phyloP scores from a whole-genome alignment of 1,140 invertebrate species.

The Dendroctonus valens region DNA sequence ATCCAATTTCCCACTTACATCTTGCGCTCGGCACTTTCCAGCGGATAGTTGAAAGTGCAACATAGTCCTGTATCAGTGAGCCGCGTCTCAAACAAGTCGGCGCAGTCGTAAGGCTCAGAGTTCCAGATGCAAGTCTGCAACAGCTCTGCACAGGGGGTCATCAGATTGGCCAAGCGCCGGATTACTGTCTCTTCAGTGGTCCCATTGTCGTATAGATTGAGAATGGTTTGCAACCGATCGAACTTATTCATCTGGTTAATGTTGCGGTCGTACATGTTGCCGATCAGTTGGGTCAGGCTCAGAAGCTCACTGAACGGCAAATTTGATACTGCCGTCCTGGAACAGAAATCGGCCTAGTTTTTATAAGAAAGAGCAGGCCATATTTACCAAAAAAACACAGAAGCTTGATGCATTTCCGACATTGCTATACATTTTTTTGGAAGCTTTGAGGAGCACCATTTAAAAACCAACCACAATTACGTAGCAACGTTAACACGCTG shows the following conservation, averaged over 20 bases:
- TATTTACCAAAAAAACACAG: no score
- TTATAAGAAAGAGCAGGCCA: no score
- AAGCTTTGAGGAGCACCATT: no score
- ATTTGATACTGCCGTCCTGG: neutral
- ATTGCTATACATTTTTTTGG: no score
- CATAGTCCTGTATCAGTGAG: conserved; percentile 59
- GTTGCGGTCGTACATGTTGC: conserved; percentile 37
- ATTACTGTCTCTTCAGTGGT: neutral
- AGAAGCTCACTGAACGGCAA: neutral
- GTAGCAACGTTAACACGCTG: no score
- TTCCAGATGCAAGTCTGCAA: conserved; percentile 54
- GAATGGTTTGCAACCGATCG: conserved; percentile 29
- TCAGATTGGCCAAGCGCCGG: conserved; percentile 48
- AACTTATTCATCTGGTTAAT: conserved; percentile 18
- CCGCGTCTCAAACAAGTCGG: conserved; percentile 51
- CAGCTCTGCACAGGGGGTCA: conserved; percentile 54
- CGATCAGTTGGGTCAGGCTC: conserved; percentile 31
- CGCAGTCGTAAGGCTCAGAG: conserved; percentile 49
- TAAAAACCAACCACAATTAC: no score
- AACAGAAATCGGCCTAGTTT: neutral
- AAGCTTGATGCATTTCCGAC: no score
- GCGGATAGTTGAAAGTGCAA: conserved; percentile 59
- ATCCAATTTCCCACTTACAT: conserved; percentile 12
- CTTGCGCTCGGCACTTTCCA: neutral
- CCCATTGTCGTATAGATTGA: conserved; percentile 29